Evolutionary conservation across 2,888 invertebrate genomes (phyloP).

Genomic region (Parelbella ahira): DNA sequence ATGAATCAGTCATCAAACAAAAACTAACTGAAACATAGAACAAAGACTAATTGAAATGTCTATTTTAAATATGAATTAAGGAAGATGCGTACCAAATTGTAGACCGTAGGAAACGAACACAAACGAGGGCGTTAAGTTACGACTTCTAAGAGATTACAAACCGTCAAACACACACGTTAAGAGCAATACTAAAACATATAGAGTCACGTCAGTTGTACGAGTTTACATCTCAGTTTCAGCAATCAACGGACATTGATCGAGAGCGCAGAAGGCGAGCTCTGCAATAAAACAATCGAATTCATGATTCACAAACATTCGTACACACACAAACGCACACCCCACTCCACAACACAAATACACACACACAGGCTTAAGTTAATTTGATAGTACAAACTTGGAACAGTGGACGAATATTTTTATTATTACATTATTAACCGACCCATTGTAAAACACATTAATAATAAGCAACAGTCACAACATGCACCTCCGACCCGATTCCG

Average conservation of each 20-base stretch:
- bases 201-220: slow-evolving; percentile 24
- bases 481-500: slow-evolving; percentile 41
- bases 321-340: slow-evolving; percentile 28
- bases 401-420: slow-evolving; percentile 28
- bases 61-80: slow-evolving; percentile 7
- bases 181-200: slow-evolving; percentile 4
- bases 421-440: slow-evolving; percentile 32
- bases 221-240: slow-evolving; percentile 32
- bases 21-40: too few relatives aligned
- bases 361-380: slow-evolving; percentile 27
- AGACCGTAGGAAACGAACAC: neutral
- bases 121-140: slow-evolving; percentile 4
- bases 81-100: neutral
- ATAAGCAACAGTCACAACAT: slow-evolving; percentile 7
- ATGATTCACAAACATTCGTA: slow-evolving; percentile 41
- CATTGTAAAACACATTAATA: slow-evolving; percentile 32
- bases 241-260: slow-evolving; percentile 43
- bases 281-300: slow-evolving; percentile 41
- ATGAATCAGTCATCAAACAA: too few relatives aligned
- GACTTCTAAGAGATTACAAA: slow-evolving; percentile 5
- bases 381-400: slow-evolving; percentile 26
- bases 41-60: too few relatives aligned
- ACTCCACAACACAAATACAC: slow-evolving; percentile 23
- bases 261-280: slow-evolving; percentile 36
- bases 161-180: slow-evolving; percentile 8